These are phyloP conservation scores for Drosophila pseudoananassae DNA, from an alignment of 1,140 invertebrate species.

Conservation along the genomic window DNA sequence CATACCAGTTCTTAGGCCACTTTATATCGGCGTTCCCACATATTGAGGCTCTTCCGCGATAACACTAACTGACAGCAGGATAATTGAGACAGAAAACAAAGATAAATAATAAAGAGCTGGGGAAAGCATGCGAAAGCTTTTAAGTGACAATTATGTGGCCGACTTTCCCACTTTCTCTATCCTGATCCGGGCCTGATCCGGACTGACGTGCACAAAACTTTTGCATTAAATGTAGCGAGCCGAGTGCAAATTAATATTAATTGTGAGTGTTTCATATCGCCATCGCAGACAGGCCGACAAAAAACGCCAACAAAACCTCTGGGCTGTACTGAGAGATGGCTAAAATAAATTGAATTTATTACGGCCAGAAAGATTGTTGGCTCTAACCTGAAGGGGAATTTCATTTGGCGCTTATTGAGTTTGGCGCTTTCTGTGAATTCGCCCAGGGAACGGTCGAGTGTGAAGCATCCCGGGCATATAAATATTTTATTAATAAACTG, in stretches of 20 bases:
- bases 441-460: background rate
- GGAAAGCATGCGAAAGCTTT: conserved; percentile 74
- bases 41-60: conserved; percentile 9
- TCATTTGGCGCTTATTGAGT: conserved; percentile 53
- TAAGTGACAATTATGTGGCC: conserved; percentile 76
- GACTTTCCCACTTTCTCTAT: background rate
- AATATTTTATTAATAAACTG: conserved; percentile 50
- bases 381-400: conserved; percentile 65
- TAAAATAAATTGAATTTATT: conserved; percentile 76
- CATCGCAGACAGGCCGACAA: conserved; percentile 41
- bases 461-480: background rate
- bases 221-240: conserved; percentile 58
- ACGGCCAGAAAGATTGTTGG: conserved; percentile 42
- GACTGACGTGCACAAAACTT: conserved; percentile 57
- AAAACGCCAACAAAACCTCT: background rate
- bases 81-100: conserved; percentile 48
- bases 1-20: conserved; percentile 2
- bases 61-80: conserved; percentile 48
- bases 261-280: conserved; percentile 59
- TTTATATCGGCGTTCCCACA: conserved; percentile 4
- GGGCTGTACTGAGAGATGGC: conserved; percentile 5
- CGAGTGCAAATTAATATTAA: conserved; percentile 72
- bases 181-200: conserved; percentile 16
- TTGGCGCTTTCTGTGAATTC: conserved; percentile 16
- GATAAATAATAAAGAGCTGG: conserved; percentile 32